phyloP scores from a whole-genome alignment of 1,140 invertebrate genomes.

The Ptiloglossa arizonensis region DNA sequence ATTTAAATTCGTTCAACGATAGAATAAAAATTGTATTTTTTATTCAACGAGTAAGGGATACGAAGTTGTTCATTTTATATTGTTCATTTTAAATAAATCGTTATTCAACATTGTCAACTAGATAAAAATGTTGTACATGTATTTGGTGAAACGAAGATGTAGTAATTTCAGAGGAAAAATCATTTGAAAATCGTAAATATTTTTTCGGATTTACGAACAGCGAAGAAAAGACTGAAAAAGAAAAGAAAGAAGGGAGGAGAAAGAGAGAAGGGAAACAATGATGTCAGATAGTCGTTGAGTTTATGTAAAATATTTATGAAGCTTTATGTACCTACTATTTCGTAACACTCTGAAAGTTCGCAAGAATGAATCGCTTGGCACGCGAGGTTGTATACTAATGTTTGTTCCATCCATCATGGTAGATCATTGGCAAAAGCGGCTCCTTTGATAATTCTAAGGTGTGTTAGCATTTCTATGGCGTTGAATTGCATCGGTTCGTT shows the following conservation, averaged over 20 bases:
- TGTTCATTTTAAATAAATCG: too few relatives aligned
- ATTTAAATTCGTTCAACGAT: too few relatives aligned
- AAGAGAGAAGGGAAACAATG: neutral
- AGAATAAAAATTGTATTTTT: too few relatives aligned
- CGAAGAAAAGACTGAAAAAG: too few relatives aligned
- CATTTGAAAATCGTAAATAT: too few relatives aligned
- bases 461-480: conserved; percentile 67
- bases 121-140: too few relatives aligned
- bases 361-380: conserved; percentile 48
- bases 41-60: too few relatives aligned
- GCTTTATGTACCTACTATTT: conserved; percentile 41
- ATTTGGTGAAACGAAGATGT: too few relatives aligned
- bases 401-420: conserved; percentile 46
- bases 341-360: conserved; percentile 35
- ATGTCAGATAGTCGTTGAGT: neutral
- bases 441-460: conserved; percentile 63
- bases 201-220: too few relatives aligned
- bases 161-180: too few relatives aligned
- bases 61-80: too few relatives aligned
- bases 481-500: conserved; percentile 52
- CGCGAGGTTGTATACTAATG: conserved; percentile 53
- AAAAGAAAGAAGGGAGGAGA: neutral
- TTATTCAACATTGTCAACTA: too few relatives aligned
- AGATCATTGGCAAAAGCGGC: conserved; percentile 58
- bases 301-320: neutral